These are phyloP conservation scores for Mirza zaza DNA, from an alignment of 2,113 vertebrate genomes.

Conservation along the genomic window DNA sequence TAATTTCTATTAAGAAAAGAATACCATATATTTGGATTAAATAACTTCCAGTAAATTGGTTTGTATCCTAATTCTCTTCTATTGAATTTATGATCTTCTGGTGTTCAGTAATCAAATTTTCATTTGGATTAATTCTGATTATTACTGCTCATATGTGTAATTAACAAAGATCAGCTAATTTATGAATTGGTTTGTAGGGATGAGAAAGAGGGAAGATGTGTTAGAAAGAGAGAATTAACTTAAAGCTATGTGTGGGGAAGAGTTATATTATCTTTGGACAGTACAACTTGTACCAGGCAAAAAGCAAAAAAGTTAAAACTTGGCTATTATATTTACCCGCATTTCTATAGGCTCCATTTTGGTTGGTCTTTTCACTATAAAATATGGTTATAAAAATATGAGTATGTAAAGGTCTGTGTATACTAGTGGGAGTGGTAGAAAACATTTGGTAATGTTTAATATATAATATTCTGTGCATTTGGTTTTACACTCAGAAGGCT, in stretches of 20 bases:
- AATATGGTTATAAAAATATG: background rate
- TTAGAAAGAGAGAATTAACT: background rate
- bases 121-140: background rate
- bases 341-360: background rate
- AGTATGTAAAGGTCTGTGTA: background rate
- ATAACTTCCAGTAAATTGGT: background rate
- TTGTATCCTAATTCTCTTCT: background rate
- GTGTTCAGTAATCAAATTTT: conserved; percentile 25
- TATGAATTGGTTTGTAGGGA: background rate
- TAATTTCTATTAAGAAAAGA: background rate
- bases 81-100: background rate
- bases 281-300: background rate
- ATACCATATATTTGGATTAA: conserved; percentile 2
- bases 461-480: background rate
- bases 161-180: conserved; percentile 21
- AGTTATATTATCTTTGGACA: background rate
- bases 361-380: conserved; percentile 25
- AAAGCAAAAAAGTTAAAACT: background rate
- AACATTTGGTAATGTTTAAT: background rate
- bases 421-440: background rate
- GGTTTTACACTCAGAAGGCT: background rate
- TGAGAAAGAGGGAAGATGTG: background rate
- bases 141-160: background rate
- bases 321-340: background rate
- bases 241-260: background rate